Conservation (phyloP, 1,140 invertebrate species). For the Watersipora subatra region DNA sequence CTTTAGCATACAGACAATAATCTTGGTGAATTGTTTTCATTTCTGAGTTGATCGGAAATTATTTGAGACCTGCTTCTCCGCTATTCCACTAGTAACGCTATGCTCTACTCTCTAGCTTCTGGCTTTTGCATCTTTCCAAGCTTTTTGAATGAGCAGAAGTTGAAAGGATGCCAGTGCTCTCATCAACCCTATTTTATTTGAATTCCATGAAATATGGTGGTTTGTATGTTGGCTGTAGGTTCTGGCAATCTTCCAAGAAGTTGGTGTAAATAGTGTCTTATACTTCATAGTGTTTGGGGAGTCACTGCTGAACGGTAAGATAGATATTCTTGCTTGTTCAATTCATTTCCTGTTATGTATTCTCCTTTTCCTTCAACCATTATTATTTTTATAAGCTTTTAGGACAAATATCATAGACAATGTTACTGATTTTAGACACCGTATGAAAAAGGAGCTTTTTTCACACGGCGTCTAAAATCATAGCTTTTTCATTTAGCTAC, state of each 20-base stretch:
- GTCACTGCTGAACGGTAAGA: conserved; percentile 68
- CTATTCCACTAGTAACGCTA: neutral
- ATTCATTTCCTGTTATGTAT: neutral
- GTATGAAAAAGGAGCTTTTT: conserved; percentile 10
- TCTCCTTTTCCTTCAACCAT: no score
- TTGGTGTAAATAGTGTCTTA: conserved; percentile 91
- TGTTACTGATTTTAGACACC: neutral
- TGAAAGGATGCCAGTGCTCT: neutral
- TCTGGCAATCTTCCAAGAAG: conserved; percentile 94
- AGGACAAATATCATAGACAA: no score
- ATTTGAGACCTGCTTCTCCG: no score
- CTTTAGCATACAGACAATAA: no score
- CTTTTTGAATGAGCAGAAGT: no score
- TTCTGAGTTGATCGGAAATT: no score
- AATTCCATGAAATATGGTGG: neutral
- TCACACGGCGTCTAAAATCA: no score
- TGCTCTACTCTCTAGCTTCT: neutral
- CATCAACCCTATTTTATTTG: neutral
- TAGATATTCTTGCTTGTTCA: no score
- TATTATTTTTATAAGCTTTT: no score
- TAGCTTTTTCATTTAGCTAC: no score
- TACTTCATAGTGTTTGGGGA: conserved; percentile 99
- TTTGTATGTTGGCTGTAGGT: conserved; percentile 40
- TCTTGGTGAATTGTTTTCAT: no score
- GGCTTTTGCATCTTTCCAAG: neutral